Evolutionary conservation across 2,888 invertebrate genomes (phyloP).

Genomic region (Ornithoptera priamus): DNA sequence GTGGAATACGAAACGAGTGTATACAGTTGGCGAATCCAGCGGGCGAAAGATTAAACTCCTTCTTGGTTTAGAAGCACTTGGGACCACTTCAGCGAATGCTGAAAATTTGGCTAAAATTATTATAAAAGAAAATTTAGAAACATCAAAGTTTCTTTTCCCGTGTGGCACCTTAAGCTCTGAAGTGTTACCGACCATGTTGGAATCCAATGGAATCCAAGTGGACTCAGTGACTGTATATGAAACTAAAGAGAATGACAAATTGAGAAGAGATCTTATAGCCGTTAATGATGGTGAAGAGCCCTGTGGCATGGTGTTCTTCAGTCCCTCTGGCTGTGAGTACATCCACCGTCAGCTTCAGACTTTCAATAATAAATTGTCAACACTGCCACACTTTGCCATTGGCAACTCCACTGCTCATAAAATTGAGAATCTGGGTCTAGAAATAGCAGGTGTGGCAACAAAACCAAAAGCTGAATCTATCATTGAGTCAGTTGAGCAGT

Average conservation of each 20-base stretch:
- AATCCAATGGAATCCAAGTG: constrained; percentile 45
- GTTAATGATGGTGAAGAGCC: constrained; percentile 47
- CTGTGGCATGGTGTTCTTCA: constrained; percentile 69
- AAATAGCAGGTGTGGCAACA: constrained; percentile 64
- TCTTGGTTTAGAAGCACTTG: constrained; percentile 60
- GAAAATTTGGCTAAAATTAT: constrained; percentile 61
- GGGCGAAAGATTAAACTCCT: constrained; percentile 50
- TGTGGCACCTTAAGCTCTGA: constrained; percentile 68
- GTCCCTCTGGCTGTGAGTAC: constrained; percentile 72
- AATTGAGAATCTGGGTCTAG: constrained; percentile 67
- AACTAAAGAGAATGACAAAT: constrained; percentile 63
- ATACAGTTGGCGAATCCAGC: constrained; percentile 63
- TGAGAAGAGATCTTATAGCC: constrained; percentile 53
- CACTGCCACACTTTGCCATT: constrained; percentile 68
- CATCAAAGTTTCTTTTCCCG: constrained; percentile 62
- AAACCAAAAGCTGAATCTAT: constrained; percentile 58
- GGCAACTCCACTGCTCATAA: constrained; percentile 72
- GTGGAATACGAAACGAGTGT: constrained; percentile 59
- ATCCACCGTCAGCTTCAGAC: constrained; percentile 67
- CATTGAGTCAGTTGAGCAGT: constrained; percentile 49
- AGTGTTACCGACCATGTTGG: constrained; percentile 51
- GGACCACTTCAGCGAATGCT: constrained; percentile 58
- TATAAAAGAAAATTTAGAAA: constrained; percentile 46
- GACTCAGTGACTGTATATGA: constrained; percentile 67
- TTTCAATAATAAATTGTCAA: constrained; percentile 56